A percentile compares a stretch with the other conserved stretches of the same genome.
Evolutionary conservation across 2,113 vertebrate genomes (phyloP).

Genomic region (Chamaea fasciata): DNA sequence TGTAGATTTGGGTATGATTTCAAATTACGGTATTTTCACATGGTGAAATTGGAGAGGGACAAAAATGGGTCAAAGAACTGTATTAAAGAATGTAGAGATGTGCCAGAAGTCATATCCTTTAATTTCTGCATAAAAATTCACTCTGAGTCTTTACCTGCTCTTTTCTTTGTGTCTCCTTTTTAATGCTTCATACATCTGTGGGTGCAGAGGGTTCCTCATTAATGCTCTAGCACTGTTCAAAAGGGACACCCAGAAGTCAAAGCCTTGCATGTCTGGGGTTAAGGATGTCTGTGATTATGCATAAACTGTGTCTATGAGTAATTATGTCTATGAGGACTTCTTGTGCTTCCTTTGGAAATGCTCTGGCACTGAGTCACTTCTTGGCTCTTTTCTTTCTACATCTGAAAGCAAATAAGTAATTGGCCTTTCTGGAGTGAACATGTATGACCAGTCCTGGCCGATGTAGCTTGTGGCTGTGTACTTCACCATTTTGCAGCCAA

Average conservation of each 20-base stretch:
- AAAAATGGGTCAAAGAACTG: background rate
- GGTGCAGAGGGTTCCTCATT: background rate
- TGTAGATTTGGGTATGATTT: background rate
- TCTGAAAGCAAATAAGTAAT: background rate
- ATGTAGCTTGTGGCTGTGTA: fast-evolving
- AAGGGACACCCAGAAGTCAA: background rate
- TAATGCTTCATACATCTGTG: background rate
- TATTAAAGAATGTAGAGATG: background rate
- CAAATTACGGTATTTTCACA: background rate
- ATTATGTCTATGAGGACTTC: background rate
- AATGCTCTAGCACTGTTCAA: background rate
- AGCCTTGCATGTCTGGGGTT: background rate
- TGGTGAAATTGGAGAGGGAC: background rate
- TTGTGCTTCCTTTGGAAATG: background rate
- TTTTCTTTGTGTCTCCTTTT: background rate
- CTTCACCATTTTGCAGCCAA: background rate
- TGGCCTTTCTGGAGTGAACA: background rate
- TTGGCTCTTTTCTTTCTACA: background rate
- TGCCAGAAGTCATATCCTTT: background rate
- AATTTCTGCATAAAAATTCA: background rate
- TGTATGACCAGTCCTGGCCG: background rate
- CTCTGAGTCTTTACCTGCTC: background rate
- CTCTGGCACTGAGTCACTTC: background rate
- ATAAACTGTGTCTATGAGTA: background rate
- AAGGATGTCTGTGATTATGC: background rate